These are phyloP conservation scores for Leptinotarsa peninsularis DNA, from an alignment of 2,888 invertebrate species.

Conservation along the genomic window DNA sequence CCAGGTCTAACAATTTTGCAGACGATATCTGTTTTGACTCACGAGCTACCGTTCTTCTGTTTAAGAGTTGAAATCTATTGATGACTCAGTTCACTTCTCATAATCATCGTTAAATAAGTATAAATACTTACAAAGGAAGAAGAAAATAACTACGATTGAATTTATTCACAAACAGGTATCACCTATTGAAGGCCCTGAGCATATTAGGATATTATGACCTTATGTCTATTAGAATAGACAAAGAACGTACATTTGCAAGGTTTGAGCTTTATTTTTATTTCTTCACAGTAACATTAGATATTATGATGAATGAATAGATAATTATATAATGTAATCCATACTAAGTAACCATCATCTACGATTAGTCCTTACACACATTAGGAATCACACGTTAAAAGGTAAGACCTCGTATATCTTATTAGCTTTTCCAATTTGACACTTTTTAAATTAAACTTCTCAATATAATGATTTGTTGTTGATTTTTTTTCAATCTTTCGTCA, in stretches of 20 bases:
- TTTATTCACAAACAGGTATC: constrained; percentile 8
- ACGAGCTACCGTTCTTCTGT: no score
- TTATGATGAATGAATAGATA: constrained; percentile 17
- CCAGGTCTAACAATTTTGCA: no score
- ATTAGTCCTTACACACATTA: not conserved
- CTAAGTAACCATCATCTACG: constrained; percentile 13
- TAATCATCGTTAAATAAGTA: no score
- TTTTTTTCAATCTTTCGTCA: not conserved
- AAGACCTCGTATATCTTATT: no score
- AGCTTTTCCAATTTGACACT: not conserved
- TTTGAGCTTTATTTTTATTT: constrained; percentile 12
- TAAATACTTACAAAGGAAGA: no score
- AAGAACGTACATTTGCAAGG: constrained; percentile 15
- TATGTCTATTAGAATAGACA: not conserved
- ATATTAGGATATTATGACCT: constrained; percentile 25
- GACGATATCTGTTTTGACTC: no score
- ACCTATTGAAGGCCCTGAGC: constrained; percentile 16
- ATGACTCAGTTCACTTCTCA: no score
- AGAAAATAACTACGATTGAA: no score
- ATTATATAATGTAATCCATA: constrained; percentile 21
- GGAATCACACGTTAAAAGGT: no score
- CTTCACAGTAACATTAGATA: constrained; percentile 14
- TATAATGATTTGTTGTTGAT: not conserved
- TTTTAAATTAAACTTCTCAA: not conserved
- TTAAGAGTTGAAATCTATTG: no score